Evolutionary conservation across 2,888 invertebrate genomes (phyloP).

Genomic region (Trissoscelio sp.): DNA sequence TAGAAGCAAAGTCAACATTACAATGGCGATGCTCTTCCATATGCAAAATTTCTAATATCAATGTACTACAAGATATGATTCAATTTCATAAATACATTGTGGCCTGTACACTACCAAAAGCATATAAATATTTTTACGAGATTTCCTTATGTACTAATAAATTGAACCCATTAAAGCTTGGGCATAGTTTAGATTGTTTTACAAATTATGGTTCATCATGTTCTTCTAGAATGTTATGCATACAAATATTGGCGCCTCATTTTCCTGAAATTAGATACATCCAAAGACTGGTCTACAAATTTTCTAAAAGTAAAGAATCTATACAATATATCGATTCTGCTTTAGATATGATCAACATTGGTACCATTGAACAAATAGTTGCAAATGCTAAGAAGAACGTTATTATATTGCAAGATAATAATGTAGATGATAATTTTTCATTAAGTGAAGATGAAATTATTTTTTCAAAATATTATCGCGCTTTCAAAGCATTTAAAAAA

Average conservation of each 20-base stretch:
- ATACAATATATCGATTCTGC: not conserved
- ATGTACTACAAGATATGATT: not conserved
- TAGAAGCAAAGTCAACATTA: not conserved
- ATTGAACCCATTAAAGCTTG: constrained; percentile 10
- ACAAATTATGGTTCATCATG: not conserved
- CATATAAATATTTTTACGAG: not conserved
- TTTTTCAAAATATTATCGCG: not conserved
- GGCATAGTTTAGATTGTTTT: constrained; percentile 36
- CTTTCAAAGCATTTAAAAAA: constrained; percentile 29
- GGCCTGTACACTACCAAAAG: not conserved
- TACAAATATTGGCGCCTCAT: not conserved
- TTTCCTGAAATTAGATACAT: not conserved
- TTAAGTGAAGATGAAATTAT: constrained; percentile 17
- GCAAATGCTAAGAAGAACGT: no score
- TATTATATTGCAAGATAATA: no score
- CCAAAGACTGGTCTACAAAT: not conserved
- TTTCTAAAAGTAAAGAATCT: not conserved
- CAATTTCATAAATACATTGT: not conserved
- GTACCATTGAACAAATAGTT: not conserved
- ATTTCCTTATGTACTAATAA: not conserved
- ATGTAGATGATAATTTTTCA: not conserved
- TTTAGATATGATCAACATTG: not conserved
- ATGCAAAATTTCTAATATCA: not conserved
- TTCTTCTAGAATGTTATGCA: not conserved
- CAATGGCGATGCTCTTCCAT: constrained; percentile 15